Conservation (phyloP, 2,888 invertebrate genomes). For the Hydriomena furcata region DNA sequence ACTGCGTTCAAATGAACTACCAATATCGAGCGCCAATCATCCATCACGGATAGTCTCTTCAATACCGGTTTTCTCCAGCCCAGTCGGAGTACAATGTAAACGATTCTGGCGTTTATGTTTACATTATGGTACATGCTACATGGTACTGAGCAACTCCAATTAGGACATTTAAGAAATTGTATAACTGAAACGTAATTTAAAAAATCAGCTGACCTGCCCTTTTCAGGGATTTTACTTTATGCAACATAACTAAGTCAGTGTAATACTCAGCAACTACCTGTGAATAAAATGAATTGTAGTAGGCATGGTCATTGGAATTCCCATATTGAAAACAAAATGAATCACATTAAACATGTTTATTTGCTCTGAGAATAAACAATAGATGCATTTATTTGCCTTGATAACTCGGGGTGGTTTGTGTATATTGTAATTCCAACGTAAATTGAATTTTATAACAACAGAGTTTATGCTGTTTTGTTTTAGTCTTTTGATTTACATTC, state of each 20-base stretch:
- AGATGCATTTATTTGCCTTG: conserved; percentile 22
- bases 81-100: conserved; percentile 1
- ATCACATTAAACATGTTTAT: conserved; percentile 11
- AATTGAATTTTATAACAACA: conserved; percentile 10
- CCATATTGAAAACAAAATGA: conserved; percentile 25
- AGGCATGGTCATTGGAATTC: conserved; percentile 14
- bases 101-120: not conserved
- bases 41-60: conserved; percentile 14
- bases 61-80: conserved; percentile 19
- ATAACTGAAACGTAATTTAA: no score
- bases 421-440: conserved; percentile 12
- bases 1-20: conserved; percentile 54
- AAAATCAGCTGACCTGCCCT: no score
- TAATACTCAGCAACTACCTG: no score
- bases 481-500: conserved; percentile 10
- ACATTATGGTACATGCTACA: not conserved
- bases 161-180: no score
- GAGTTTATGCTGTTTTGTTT: not conserved
- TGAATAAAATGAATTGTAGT: conserved; percentile 1
- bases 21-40: conserved; percentile 20
- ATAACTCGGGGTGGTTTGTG: conserved; percentile 11
- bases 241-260: not conserved
- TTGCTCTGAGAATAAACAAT: conserved; percentile 19
- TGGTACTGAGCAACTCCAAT: no score
- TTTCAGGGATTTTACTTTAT: no score